These are phyloP conservation scores for Mechanitis mazaeus DNA, from an alignment of 2,888 invertebrate genomes.

Conservation along the genomic window DNA sequence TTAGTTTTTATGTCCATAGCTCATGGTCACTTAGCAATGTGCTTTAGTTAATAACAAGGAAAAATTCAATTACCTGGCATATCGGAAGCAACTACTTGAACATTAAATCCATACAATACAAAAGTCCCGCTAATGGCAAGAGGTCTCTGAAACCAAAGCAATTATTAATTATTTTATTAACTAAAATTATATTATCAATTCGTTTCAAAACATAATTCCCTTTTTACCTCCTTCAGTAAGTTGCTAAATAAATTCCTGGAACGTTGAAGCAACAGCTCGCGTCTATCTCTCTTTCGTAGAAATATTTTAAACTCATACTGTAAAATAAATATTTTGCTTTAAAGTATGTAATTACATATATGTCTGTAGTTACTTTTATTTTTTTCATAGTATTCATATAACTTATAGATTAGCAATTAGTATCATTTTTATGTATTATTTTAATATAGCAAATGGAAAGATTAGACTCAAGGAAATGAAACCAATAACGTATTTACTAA, in stretches of 20 bases:
- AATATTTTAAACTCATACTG: conserved; percentile 68
- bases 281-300: conserved; percentile 61
- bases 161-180: background rate
- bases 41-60: no score
- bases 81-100: conserved; percentile 66
- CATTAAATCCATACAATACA: conserved; percentile 59
- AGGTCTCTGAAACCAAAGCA: conserved; percentile 47
- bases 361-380: background rate
- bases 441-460: no score
- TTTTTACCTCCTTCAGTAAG: conserved; percentile 59
- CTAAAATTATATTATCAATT: background rate
- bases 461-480: no score
- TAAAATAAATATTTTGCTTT: conserved; percentile 19
- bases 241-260: conserved; percentile 67
- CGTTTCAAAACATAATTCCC: background rate
- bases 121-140: conserved; percentile 56
- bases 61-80: conserved; percentile 48
- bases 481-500: no score
- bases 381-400: background rate
- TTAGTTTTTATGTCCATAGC: no score
- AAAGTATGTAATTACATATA: background rate
- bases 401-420: no score
- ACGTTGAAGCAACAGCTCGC: conserved; percentile 61
- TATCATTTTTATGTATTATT: no score
- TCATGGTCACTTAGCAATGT: no score